Evolutionary conservation across 2,797 vertebrate species (phyloP).

Genomic region (Macropus fuliginosus): DNA sequence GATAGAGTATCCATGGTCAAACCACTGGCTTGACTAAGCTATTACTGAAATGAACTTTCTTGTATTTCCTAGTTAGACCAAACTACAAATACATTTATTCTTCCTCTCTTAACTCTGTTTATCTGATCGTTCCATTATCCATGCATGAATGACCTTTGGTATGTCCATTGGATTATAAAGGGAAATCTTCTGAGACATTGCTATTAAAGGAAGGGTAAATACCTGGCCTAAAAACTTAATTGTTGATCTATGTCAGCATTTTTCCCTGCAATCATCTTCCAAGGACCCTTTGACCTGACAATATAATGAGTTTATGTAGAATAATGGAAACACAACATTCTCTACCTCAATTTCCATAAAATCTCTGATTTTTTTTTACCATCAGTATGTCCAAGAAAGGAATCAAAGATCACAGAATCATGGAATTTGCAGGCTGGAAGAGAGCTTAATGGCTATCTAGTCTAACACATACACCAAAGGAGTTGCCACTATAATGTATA

Average conservation of each 20-base stretch:
- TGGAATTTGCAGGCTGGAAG: neutral
- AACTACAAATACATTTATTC: conserved; percentile 18
- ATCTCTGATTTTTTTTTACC: neutral
- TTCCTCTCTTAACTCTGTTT: conserved; percentile 9
- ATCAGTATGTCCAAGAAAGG: neutral
- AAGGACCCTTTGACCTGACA: neutral
- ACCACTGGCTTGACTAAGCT: conserved; percentile 14
- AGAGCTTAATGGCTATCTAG: neutral
- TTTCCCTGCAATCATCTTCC: neutral
- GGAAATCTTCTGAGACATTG: neutral
- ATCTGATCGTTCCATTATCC: neutral
- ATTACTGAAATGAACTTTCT: conserved; percentile 8
- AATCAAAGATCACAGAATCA: neutral
- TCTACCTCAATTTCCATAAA: neutral
- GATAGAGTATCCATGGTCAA: neutral
- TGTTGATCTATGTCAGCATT: conserved; percentile 13
- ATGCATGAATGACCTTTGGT: neutral
- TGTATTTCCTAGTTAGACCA: neutral
- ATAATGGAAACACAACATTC: neutral
- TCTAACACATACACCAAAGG: neutral
- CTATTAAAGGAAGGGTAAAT: neutral
- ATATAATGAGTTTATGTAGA: neutral
- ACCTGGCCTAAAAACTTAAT: conserved; percentile 1
- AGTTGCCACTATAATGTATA: neutral
- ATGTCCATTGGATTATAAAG: conserved; percentile 27